Evolutionary conservation across 2,888 invertebrate species (phyloP), one percentile per base, ranked within the genome.

Genomic region (Rhogogaster chlorosoma): DNA sequence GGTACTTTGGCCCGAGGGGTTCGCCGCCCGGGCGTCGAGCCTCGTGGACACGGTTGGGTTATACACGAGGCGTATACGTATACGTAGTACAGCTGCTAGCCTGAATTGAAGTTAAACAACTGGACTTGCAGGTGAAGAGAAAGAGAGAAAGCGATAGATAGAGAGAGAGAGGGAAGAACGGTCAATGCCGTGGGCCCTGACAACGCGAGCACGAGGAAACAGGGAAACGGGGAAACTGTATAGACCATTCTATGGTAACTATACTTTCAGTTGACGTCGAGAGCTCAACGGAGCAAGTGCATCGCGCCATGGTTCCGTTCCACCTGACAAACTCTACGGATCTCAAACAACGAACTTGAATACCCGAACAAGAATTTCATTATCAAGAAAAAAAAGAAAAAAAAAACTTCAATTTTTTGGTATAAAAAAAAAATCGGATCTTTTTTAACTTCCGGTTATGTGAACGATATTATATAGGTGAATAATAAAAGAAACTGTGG

Each of bases 211-310:
- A 80, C 85, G 86, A 78, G 85, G 86, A 86, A 86, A 87, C 83
- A 86, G 86, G 53, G 84, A 82, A 85, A 85, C 84, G 88, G 87
- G 85, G 86, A 84, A 85, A 86, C 85, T 86, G 84, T 80, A 84
- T 26, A 84, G 80, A 84, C 83, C 70, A 85, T 83, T 77, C 85
- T 77, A 85, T 84, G 83, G 71, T 86, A 88, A 87, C 88, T 87
- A 85, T 87, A 91, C 91, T 88, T 90, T 91, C 91, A 93, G 93
- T 93, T 90, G 88, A 89, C 89, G 88, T 88, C 89, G 90, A 88
- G 91, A 91, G 89, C 88, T 88, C 89, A 88, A 86, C 86, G 87
- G 80, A 87, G 87, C 89, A 89, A 88, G 88, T 89, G 89, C 86
- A 73, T 42, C 83, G 85, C 32, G 82, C 84, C 86, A 85, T 87